Evolutionary conservation across 1,140 invertebrate genomes (phyloP).

Genomic region (Scaptomyza graminum): DNA sequence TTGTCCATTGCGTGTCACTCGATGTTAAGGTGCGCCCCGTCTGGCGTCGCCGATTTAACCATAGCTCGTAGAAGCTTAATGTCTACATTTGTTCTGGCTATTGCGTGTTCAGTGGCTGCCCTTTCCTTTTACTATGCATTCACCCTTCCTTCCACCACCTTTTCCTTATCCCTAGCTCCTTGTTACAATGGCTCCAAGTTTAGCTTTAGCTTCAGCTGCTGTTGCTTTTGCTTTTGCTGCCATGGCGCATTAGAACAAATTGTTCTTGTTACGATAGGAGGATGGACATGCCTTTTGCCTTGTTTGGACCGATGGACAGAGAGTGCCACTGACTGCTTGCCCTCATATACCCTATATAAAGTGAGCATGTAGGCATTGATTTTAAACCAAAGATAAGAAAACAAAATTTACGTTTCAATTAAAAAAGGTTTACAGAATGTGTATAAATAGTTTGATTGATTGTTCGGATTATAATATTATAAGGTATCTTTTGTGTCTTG

Average conservation of each 20-base stretch:
- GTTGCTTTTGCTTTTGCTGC: conserved; percentile 61
- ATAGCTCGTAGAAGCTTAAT: conserved; percentile 63
- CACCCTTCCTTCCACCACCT: not conserved
- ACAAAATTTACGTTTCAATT: too few species aligned
- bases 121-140: conserved; percentile 47
- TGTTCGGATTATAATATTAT: too few species aligned
- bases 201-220: conserved; percentile 28
- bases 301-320: conserved; percentile 76
- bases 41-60: conserved; percentile 28
- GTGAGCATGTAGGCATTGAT: not conserved
- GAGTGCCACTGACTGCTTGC: conserved; percentile 61
- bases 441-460: too few species aligned
- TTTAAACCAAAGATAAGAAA: not conserved
- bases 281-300: conserved; percentile 78
- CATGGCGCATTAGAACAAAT: conserved; percentile 78
- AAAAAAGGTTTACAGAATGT: too few species aligned
- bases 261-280: conserved; percentile 80
- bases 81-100: conserved; percentile 80
- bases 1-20: conserved; percentile 71
- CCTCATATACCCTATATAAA: conserved; percentile 21
- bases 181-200: conserved; percentile 18
- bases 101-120: conserved; percentile 78
- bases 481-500: too few species aligned
- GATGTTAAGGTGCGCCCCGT: conserved; percentile 46
- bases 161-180: conserved; percentile 6